Base-by-base conservation (phyloP, 2,888 invertebrate species). In the Caprella mutica region DNA sequence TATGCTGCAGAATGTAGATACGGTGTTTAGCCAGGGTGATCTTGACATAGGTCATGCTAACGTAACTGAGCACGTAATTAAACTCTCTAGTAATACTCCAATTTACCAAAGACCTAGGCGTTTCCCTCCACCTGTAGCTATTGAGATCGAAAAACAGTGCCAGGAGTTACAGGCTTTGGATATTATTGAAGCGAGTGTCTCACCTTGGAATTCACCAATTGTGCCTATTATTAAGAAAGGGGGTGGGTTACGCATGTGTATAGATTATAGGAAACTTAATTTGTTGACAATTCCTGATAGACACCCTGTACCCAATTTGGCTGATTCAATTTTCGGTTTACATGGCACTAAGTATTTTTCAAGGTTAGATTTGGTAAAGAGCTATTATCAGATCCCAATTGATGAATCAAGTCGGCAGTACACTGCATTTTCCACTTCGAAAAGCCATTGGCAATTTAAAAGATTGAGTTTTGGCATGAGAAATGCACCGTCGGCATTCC, bases 321-420 rank as follows among this genome's bases (percentile, higher is more conserved):
- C 33, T n/a, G 29, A 50, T 50, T 50, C 50, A 17, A 33, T 50
- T n/a, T 50, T 50, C 33, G 50, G 50, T 3, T 33, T 50, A 5
- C 50, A 30, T 33, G 50, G 50, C n/a, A 33, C 33, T 19, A 50
- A 50, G 19, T 30, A 48, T 26, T 50, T 50, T n/a, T 33, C 50
- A 14, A 50, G 33, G 21, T 17, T 50, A 33, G 50, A 50, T 21
- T 21, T 50, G 3, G 50, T 43, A n/a, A 14, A 26, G 5, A 17
- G 43, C 8, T 40, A 19, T 40, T 40, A 40, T n/a, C 40, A 40
- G 21, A 40, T 40, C 40, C 40, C 40, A 9, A 23, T 21, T 8
- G 43, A 43, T 43, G 43, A 43, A 5, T 9, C 21, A 17, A 43
- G 43, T n/a, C 21, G 21, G 21, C 17, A 40, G 17, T 6, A 19